Evolutionary conservation across 2,113 vertebrate species (phyloP), one percentile per base, ranked within the genome.

Genomic region (Phrynosoma blainvillii): DNA sequence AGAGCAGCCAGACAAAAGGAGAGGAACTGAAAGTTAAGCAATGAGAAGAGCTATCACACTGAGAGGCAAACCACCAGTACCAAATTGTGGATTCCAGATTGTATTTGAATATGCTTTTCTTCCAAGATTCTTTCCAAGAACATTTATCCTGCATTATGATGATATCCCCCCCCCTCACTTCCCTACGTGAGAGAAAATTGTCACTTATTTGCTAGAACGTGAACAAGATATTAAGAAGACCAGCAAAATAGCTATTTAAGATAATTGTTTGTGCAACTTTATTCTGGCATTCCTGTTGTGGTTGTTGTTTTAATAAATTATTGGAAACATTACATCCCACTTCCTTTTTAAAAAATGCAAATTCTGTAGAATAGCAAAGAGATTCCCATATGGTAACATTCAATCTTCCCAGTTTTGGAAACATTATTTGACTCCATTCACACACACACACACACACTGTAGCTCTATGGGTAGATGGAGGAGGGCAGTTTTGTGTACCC

Each of bases 1-100:
- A 92, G 40, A 47, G 86, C 85, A 90, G 25, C 65, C 21, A 52
- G 89, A 82, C 62, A 89, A 81, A 90, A 77, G 12, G 30, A 89
- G 65, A 65, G 40, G 52, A 23, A 80, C 7, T 4, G 79, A 91
- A 21, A 18, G 3, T 42, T 42, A 30, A 79, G 42, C 18, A 56
- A 66, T 74, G 42, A 12, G 59, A 71, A 36, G n/a, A 79, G 85
- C 66, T 70, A 68, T 79, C 74, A 25, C 30, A 86, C 21, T 9
- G 47, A 25, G n/a, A 25, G 40, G 85, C 89, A 42, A 82, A 84
- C 21, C 84, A 82, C 11, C 27, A 70, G 2, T 71, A 88, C 52
- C 73, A 16, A 68, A 78, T 59, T 40, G 40, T 0, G 4, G 27
- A 84, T 84, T 92, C 62, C 36, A 56, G 90, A 79, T 1, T 27